Base-by-base conservation (phyloP, 2,113 vertebrate genomes). In the Cairina moschata region DNA sequence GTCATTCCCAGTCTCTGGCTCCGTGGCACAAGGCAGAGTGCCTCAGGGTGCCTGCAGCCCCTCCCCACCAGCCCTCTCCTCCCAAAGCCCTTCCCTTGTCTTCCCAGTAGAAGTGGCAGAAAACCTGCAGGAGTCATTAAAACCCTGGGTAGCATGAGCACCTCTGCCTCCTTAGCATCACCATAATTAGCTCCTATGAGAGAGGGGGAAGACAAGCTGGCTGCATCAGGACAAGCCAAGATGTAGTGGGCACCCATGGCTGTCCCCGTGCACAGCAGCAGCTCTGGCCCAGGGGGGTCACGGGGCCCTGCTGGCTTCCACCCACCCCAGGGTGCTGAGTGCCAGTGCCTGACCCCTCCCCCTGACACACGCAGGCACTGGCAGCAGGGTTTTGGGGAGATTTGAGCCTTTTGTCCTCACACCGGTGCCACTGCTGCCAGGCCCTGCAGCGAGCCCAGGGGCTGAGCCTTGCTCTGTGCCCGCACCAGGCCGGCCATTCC, bases 111-210 rank as follows among this genome's bases (percentile, higher is more conserved):
- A 71, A 85, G 79, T 2, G 62, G 44, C 71, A n/a, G 75, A 48
- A 92, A 69, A 89, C 56, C 67, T 81, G 26, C 71, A 90, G 50
- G 32, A 86, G 52, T 84, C 63, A 95, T 90, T 90, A 95, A 96
- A 91, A 91, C 56, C 56, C 71, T 73, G 71, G 86, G 81, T 81
- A 87, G 76, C 93, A 88, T 91, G 83, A 93, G 92, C 94, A 95
- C 95, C 86, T 97, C 96, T 63, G 79, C 50, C 85, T 97, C 93
- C 90, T 97, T 96, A 97, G 48, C 72, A 89, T 58, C 83, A 9
- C 72, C 32, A 1, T 97, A 97, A 97, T 97, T 84, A 93, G 95
- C 90, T 95, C 95, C 90, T 87, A n/a, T 0, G 71, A 90, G 95
- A 85, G 62, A 21, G 14, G 36, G 13, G 40, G 72, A 58, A 62